Evolutionary conservation across 2,113 vertebrate genomes (phyloP).

Genomic region (Terrapene triunguis): DNA sequence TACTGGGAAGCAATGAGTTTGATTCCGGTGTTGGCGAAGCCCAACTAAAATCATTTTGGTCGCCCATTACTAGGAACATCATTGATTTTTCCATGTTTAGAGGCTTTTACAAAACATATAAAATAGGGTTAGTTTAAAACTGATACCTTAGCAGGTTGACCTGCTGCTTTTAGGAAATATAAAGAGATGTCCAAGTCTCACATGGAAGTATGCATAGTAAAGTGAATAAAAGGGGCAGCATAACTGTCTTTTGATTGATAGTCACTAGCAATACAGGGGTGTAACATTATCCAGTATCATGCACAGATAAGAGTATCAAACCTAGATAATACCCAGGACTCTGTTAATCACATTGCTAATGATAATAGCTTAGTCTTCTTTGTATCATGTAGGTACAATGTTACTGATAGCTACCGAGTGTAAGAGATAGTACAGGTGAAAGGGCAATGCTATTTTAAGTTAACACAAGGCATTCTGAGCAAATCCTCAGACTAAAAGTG

Average conservation of each 20-base stretch:
- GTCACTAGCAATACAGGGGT: neutral
- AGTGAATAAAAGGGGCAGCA: neutral
- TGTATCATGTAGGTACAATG: constrained; percentile 8
- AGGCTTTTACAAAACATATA: neutral
- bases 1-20: constrained; percentile 2
- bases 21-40: neutral
- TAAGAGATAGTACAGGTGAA: constrained; percentile 5
- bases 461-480: neutral
- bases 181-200: neutral
- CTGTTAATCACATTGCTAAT: neutral
- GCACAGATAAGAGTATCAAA: constrained; percentile 7
- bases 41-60: neutral
- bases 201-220: neutral
- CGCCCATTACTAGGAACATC: neutral
- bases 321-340: neutral
- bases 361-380: neutral
- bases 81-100: neutral
- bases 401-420: neutral
- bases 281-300: neutral
- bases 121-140: neutral
- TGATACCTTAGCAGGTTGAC: neutral
- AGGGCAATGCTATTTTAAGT: neutral
- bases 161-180: neutral
- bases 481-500: neutral
- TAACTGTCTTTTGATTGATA: neutral